Conservation (phyloP, 2,888 invertebrate species). For the Copidosoma aretas region DNA sequence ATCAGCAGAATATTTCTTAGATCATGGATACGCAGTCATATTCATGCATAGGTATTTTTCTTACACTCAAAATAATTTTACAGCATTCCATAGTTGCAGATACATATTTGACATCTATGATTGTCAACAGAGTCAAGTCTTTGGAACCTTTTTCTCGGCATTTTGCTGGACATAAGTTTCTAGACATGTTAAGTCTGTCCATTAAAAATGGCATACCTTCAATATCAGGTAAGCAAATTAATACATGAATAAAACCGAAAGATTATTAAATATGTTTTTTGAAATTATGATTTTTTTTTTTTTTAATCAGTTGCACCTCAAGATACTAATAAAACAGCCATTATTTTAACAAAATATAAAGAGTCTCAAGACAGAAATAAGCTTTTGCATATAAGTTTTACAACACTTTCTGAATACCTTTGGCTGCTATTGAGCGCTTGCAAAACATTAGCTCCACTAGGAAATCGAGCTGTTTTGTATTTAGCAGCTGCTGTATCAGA, state of each 20-base stretch:
- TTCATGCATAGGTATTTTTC: constrained; percentile 77
- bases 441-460: constrained; percentile 74
- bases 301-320: constrained; percentile 71
- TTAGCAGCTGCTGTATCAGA: constrained; percentile 98
- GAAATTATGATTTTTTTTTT: constrained; percentile 17
- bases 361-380: constrained; percentile 77
- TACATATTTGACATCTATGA: not conserved
- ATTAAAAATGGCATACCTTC: constrained; percentile 71
- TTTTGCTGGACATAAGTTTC: constrained; percentile 78
- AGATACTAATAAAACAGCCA: constrained; percentile 75
- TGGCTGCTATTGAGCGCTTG: constrained; percentile 86
- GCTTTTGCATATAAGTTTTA: constrained; percentile 80
- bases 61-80: too few species aligned
- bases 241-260: not conserved
- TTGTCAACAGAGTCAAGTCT: constrained; percentile 74
- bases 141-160: constrained; percentile 91
- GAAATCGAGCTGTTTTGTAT: constrained; percentile 80
- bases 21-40: constrained; percentile 87
- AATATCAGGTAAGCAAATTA: constrained; percentile 67
- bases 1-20: constrained; percentile 94
- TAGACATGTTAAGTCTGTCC: constrained; percentile 78
- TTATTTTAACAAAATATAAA: constrained; percentile 79
- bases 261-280: constrained; percentile 5
- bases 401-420: constrained; percentile 89
- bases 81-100: too few species aligned